A percentile compares a stretch with the other conserved stretches of the same genome.
Conservation (phyloP, 2,888 invertebrate genomes). For the Chalcis sispes region DNA sequence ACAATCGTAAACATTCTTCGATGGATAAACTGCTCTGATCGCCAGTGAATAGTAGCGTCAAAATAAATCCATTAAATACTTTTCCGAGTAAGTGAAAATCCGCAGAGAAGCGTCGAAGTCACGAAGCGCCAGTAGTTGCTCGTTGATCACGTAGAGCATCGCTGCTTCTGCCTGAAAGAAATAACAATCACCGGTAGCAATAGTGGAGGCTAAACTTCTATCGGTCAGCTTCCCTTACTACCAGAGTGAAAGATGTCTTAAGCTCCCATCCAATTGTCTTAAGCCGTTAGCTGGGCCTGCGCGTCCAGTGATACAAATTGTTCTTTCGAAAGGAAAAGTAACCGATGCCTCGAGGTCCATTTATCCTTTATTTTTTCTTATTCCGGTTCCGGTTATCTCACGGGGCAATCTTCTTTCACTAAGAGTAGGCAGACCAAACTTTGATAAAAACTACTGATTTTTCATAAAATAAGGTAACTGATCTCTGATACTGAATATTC, state of each 20-base stretch:
- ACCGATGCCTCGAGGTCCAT: not conserved
- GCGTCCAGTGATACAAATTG: conserved; percentile 64
- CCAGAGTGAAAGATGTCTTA: conserved; percentile 9
- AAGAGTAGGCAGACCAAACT: not conserved
- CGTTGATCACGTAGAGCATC: not conserved
- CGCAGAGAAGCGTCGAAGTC: not conserved
- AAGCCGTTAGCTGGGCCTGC: conserved; percentile 55
- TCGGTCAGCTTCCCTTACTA: no score
- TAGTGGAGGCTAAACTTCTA: no score
- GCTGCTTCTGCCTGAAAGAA: no score
- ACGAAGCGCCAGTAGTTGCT: no score
- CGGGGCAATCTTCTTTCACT: not conserved
- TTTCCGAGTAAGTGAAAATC: not conserved
- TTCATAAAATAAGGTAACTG: no score
- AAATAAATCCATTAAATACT: conserved; percentile 22
- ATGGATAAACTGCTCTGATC: conserved; percentile 15
- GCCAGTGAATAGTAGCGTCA: not conserved
- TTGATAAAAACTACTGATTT: no score
- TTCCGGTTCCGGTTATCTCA: not conserved
- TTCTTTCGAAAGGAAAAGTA: conserved; percentile 13
- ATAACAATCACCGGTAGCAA: not conserved
- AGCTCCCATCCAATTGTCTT: conserved; percentile 61
- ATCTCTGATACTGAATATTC: no score
- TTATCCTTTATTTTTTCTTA: not conserved
- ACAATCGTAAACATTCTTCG: conserved; percentile 6